These are phyloP conservation scores for Macrotus californicus DNA, from an alignment of 2,113 vertebrate species.

Conservation along the genomic window DNA sequence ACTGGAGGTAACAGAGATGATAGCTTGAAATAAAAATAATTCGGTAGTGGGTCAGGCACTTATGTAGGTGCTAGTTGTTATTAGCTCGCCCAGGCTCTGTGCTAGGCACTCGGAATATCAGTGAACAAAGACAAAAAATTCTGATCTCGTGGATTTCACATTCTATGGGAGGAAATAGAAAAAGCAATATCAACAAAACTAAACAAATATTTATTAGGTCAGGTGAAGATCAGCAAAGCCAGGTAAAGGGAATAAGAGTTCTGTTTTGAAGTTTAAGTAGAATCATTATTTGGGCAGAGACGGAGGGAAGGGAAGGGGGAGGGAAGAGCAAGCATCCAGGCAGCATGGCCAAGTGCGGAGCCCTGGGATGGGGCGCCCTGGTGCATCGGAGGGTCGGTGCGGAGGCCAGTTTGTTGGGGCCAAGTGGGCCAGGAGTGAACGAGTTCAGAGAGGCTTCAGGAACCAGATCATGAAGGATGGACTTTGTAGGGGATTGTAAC, in stretches of 20 bases:
- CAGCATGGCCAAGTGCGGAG: background rate
- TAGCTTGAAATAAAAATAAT: background rate
- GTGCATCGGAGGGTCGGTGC: background rate
- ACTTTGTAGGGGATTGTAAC: background rate
- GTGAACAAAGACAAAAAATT: background rate
- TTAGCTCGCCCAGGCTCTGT: background rate
- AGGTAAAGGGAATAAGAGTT: background rate
- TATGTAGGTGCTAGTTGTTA: background rate
- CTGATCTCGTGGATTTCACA: background rate
- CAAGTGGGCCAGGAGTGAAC: background rate
- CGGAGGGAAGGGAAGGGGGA: background rate
- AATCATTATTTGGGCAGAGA: background rate
- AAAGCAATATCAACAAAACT: background rate
- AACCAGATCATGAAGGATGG: fast-evolving
- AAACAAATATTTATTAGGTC: background rate
- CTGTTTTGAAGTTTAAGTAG: background rate
- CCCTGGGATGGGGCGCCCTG: too few species aligned
- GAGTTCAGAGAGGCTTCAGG: background rate
- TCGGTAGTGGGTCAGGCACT: background rate
- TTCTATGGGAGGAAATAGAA: background rate
- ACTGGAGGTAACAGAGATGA: background rate
- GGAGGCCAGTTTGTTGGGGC: background rate
- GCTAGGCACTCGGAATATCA: background rate
- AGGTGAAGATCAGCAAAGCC: background rate
- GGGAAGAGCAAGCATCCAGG: background rate